Conservation (phyloP, 2,888 invertebrate species). For the Pecten maximus region DNA sequence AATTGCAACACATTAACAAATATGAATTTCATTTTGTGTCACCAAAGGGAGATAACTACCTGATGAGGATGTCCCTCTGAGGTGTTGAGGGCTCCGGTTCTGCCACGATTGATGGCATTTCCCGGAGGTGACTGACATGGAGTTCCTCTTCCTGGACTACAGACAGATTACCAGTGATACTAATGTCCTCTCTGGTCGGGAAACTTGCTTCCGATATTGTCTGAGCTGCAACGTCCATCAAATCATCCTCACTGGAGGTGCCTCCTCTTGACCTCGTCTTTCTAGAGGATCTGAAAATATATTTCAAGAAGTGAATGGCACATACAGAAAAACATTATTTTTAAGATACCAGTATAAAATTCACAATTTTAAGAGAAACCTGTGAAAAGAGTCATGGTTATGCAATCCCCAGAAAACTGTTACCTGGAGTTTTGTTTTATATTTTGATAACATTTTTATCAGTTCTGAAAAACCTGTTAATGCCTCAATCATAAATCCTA, state of each 20-base stretch:
- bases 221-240: not conserved
- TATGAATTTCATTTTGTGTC: not conserved
- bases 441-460: too few relatives aligned
- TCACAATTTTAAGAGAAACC: too few relatives aligned
- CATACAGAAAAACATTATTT: too few relatives aligned
- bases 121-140: not conserved
- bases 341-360: too few relatives aligned
- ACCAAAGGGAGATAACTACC: not conserved
- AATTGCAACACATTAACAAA: too few relatives aligned
- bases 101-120: not conserved
- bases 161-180: not conserved
- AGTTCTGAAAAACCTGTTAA: too few relatives aligned
- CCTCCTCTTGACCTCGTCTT: not conserved
- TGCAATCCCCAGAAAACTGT: too few relatives aligned
- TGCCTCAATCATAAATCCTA: too few relatives aligned
- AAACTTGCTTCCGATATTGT: not conserved
- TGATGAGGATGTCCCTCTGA: not conserved
- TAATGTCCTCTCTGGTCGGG: not conserved
- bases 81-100: not conserved
- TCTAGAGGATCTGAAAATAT: not conserved
- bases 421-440: too few relatives aligned
- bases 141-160: not conserved
- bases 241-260: not conserved
- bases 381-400: too few relatives aligned
- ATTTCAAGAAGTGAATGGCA: too few relatives aligned